These are phyloP conservation scores for Cavia porcellus DNA, from an alignment of 2,113 vertebrate species.

Conservation along the genomic window DNA sequence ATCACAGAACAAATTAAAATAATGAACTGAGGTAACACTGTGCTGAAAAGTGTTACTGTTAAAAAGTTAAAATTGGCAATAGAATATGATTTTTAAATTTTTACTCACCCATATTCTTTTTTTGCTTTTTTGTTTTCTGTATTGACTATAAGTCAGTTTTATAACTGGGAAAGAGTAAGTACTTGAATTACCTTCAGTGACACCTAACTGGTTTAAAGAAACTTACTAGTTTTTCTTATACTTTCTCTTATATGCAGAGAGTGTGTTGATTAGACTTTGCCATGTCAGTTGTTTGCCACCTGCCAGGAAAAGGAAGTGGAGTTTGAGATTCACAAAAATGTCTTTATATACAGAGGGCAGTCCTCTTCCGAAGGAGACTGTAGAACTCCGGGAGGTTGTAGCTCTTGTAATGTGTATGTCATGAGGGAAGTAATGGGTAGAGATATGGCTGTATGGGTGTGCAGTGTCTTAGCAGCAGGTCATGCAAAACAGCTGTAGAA, in stretches of 20 bases:
- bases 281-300: background rate
- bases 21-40: background rate
- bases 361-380: background rate
- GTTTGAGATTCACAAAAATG: background rate
- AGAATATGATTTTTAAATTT: background rate
- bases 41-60: background rate
- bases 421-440: background rate
- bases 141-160: background rate
- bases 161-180: background rate
- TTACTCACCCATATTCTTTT: background rate
- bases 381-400: background rate
- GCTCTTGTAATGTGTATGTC: background rate
- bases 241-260: background rate
- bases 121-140: background rate
- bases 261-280: background rate
- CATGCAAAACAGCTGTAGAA: background rate
- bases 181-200: background rate
- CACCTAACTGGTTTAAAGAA: constrained; percentile 31
- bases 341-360: background rate
- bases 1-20: background rate
- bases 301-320: background rate
- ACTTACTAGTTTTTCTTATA: background rate
- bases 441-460: background rate
- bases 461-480: background rate
- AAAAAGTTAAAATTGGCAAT: background rate